Evolutionary conservation across 2,797 vertebrate genomes (phyloP), one percentile per base, ranked within the genome.

Genomic region (Zenarchopterus dispar): DNA sequence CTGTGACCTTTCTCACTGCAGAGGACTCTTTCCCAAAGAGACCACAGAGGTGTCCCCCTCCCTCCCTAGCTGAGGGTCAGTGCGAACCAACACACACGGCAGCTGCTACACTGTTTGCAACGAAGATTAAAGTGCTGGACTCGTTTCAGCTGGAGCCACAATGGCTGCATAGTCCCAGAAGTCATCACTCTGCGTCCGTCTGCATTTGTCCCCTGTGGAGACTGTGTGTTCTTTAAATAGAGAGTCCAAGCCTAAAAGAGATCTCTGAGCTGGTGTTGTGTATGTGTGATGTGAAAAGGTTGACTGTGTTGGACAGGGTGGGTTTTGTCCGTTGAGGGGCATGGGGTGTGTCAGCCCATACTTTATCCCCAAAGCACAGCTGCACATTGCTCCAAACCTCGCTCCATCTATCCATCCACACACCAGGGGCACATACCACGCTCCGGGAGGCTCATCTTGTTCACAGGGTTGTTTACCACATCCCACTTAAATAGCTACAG

Each of bases 81-180:
- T 16, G 53, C 78, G 75, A 84, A 55, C 67, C 82, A 39, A 6
- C 21, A 42, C 18, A 39, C 23, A 50, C 0, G 44, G 23, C 89
- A 91, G 87, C 88, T 90, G 91, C 85, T 77, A 54, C 33, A 17
- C 50, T 58, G 53, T 68, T 63, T 66, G 79, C 58, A 60, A 70
- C 67, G 63, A 73, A 88, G 90, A 87, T 91, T 89, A 88, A 84
- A 78, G 73, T 19, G 43, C 70, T 81, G 80, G 71, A 61, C 28
- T 5, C 1, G 16, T 68, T 33, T 81, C 63, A 75, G 58, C 51
- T 63, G 64, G 67, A 64, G 36, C 74, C 78, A 85, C 87, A 88
- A 86, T 81, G 68, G 64, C 52, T 41, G 28, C 63, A 43, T 39
- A 62, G 59, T 70, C 65, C 73, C 72, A 42, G 24, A 41, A 50